Evolutionary conservation across 2,888 invertebrate species (phyloP), one percentile per base, ranked within the genome.

Genomic region (Mimas tiliae): DNA sequence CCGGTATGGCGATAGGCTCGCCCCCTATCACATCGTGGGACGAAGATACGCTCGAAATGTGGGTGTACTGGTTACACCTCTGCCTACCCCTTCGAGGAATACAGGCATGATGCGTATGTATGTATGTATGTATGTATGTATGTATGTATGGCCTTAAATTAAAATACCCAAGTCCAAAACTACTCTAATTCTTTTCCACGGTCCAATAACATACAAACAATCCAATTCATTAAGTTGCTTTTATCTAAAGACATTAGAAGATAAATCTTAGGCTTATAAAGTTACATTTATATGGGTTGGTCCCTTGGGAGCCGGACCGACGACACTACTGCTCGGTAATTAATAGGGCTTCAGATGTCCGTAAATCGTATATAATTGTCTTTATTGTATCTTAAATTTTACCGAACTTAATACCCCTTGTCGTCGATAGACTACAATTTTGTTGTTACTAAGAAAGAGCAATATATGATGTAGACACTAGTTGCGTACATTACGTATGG

Each of bases 221-320:
- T 38, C 55, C 38, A 38, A 58, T 58, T 58, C 38, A 58, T 58
- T 58, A 55, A 58, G 19, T 58, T 19, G 53, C 38, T 42, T 58
- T 58, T 58, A 58, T 53, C 33, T 53, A 53, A 53, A 58, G 58
- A 42, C 11, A 21, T 53, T 53, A 33, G 19, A 7, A 33, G 42
- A 58, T 58, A 58, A 58, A 58, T 58, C 58, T 58, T 58, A 19
- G 38, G 42, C 19, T 19, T 58, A 58, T 58, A 58, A 58, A 58
- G 42, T 42, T 19, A 38, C 58, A 58, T 58, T 58, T 38, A n/a
- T 58, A 58, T 58, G 42, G 42, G 58, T 53, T 38, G 58, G 16
- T 58, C 58, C 42, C 42, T 58, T 16, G 58, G 21, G 55, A 12
- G 52, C 11, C 11, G 52, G 34, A 8, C 12, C n/a, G 6, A 14